Base-by-base conservation (phyloP, 2,888 invertebrate species). In the Muschampia plurimacula region DNA sequence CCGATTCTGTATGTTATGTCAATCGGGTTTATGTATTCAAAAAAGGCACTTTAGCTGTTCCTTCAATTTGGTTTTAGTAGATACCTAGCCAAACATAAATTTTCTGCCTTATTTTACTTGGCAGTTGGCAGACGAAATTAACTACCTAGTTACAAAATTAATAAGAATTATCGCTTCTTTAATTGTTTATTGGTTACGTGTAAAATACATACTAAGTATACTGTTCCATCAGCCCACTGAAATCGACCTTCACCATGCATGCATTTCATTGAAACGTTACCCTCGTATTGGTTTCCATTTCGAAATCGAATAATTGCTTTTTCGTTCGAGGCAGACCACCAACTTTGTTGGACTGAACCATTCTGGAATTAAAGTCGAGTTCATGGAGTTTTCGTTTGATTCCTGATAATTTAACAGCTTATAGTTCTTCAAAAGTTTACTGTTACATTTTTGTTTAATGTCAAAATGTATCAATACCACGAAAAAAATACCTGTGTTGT, bases 191-290 rank as follows among this genome's bases (percentile, higher is more conserved):
- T 52, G 52, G 2, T 13, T 52, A 8, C 52, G 8, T 8, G 52
- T 67, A 41, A 44, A 67, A 67, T 44, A 67, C 41, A 80, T 86
- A 95, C 96, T 82, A 94, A 86, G 79, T 95, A 96, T 44, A 91
- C 82, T 2, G 95, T 93, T 60, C 96, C 96, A 82, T 96, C 93
- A 2, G 89, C 84, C 96, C 96, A 96, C 70, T 87, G 89, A 81
- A 95, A 96, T 4, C 89, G 89, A 5, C 96, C 96, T 76, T 91
- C 87, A 2, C 96, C 96, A 77, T 96, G 89, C 95, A 96, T 95
- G 76, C 94, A 85, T 80, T 93, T 95, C 83, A 91, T 92, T 22
- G 91, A 93, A 69, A 95, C 88, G 52, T 88, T 83, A 32, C 96
- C 96, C 81, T 93, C 93, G 78, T 96, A 96, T 2, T 86, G 69